Evolutionary conservation across 2,888 invertebrate species (phyloP).

Genomic region (Brachypterus glaber): DNA sequence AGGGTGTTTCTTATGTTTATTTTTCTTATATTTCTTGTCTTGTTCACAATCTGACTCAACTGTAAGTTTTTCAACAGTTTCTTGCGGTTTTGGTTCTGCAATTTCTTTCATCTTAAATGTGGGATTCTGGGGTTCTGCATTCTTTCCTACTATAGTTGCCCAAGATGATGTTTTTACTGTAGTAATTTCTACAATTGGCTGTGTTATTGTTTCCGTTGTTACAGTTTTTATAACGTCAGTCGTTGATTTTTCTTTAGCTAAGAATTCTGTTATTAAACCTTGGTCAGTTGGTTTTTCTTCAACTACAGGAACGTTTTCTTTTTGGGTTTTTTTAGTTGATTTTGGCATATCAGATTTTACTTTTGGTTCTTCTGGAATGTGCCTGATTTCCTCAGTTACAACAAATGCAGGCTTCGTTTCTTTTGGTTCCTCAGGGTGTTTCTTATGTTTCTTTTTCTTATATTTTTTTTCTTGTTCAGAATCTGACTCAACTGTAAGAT

Average conservation of each 20-base stretch:
- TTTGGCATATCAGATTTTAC: conserved; percentile 5
- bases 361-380: conserved; percentile 17
- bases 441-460: conserved; percentile 22
- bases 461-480: conserved; percentile 17
- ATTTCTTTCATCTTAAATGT: not conserved
- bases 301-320: too few species aligned
- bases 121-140: not conserved
- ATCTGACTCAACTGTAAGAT: not conserved
- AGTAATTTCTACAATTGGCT: not conserved
- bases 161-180: not conserved
- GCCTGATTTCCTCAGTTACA: conserved; percentile 20
- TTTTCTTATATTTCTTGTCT: conserved; percentile 17
- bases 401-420: conserved; percentile 20
- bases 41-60: conserved; percentile 11
- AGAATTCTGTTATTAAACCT: not conserved
- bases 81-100: not conserved
- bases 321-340: not conserved
- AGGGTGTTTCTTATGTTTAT: conserved; percentile 18
- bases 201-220: conserved; percentile 4
- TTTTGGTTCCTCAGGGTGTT: conserved; percentile 15
- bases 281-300: not conserved
- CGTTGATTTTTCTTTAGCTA: not conserved
- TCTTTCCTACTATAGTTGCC: not conserved
- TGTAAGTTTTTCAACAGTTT: conserved; percentile 9
- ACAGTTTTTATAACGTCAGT: conserved; percentile 1